These are phyloP conservation scores for Bombyx mori DNA, from an alignment of 1,140 invertebrate species.

Conservation along the genomic window ASM3026992v2 NC_085121.1:12355001-12355500, in stretches of 20 bases:
- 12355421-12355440: constrained; percentile 9
- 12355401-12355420: constrained; percentile 24
- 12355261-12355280: not conserved
- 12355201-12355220: constrained; percentile 53
- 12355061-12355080: constrained; percentile 50
- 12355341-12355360: constrained; percentile 36
- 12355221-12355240: constrained; percentile 59
- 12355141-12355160: constrained; percentile 52
- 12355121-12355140: constrained; percentile 51
- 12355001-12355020: constrained; percentile 74
- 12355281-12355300: not conserved
- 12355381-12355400: constrained; percentile 29
- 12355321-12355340: constrained; percentile 31
- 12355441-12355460: constrained; percentile 32
- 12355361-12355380: constrained; percentile 22
- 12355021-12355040: not conserved
- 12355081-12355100: constrained; percentile 62
- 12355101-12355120: constrained; percentile 57
- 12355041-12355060: not conserved
- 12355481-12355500: constrained; percentile 69
- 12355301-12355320: constrained; percentile 7
- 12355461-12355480: constrained; percentile 60
- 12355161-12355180: constrained; percentile 2
- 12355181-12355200: constrained; percentile 43
- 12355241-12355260: constrained; percentile 21